Evolutionary conservation across 2,113 vertebrate genomes (phyloP).

Genomic region (Erinaceus europaeus): DNA sequence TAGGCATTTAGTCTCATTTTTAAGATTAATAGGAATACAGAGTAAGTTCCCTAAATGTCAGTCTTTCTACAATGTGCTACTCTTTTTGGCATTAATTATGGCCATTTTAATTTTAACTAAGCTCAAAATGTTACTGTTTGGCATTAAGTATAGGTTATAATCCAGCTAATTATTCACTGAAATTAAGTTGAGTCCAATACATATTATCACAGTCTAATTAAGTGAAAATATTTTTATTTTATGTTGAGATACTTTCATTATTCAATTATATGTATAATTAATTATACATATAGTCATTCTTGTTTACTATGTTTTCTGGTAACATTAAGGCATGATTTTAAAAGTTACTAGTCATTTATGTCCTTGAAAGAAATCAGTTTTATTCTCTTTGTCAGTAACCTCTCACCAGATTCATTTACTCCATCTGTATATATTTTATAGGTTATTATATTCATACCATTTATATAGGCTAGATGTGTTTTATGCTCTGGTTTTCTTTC

Average conservation of each 20-base stretch:
- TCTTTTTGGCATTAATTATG: constrained; percentile 45
- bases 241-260: constrained; percentile 48
- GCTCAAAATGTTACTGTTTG: constrained; percentile 46
- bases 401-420: neutral
- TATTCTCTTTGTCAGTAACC: neutral
- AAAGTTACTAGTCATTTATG: constrained; percentile 21
- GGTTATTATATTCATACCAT: constrained; percentile 37
- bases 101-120: constrained; percentile 53
- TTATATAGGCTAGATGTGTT: constrained; percentile 26
- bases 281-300: neutral
- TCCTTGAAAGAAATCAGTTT: constrained; percentile 46
- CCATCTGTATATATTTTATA: constrained; percentile 39
- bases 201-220: constrained; percentile 38
- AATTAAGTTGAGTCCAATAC: constrained; percentile 49
- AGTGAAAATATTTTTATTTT: constrained; percentile 59
- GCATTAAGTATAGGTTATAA: constrained; percentile 51
- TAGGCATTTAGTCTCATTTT: constrained; percentile 53
- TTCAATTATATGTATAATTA: neutral
- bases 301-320: constrained; percentile 40
- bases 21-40: constrained; percentile 55
- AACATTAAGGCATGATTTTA: constrained; percentile 21
- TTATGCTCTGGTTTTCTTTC: constrained; percentile 62
- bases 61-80: constrained; percentile 9
- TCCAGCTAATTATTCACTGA: constrained; percentile 55
- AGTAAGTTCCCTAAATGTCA: constrained; percentile 26